These are phyloP conservation scores for Palaemon carinicauda DNA, from an alignment of 1,140 invertebrate genomes.

Conservation along the genomic window DNA sequence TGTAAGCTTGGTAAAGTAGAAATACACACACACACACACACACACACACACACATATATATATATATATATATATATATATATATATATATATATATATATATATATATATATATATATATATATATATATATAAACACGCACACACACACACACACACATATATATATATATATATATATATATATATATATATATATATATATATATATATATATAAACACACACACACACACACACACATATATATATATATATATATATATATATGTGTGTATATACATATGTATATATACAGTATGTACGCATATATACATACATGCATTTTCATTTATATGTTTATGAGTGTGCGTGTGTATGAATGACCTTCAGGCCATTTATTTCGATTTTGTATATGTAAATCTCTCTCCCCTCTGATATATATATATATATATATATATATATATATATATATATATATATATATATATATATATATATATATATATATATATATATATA, in stretches of 20 bases:
- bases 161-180: conserved; percentile 2
- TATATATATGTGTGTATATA: neutral
- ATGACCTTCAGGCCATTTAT: too few relatives aligned
- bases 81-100: neutral
- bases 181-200: neutral
- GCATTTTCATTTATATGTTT: too few relatives aligned
- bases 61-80: neutral
- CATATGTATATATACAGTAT: neutral
- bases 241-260: neutral
- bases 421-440: neutral
- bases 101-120: neutral
- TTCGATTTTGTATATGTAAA: neutral
- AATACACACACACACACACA: neutral
- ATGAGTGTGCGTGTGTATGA: too few relatives aligned
- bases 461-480: neutral
- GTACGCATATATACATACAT: neutral
- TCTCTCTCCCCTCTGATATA: too few relatives aligned
- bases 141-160: neutral
- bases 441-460: neutral
- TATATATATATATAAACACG: neutral
- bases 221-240: neutral
- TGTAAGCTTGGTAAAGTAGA: too few relatives aligned
- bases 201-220: neutral
- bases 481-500: neutral
- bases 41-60: neutral